Evolutionary conservation across 2,888 invertebrate genomes (phyloP), one percentile per base, ranked within the genome.

Genomic region (Malachius bipustulatus): DNA sequence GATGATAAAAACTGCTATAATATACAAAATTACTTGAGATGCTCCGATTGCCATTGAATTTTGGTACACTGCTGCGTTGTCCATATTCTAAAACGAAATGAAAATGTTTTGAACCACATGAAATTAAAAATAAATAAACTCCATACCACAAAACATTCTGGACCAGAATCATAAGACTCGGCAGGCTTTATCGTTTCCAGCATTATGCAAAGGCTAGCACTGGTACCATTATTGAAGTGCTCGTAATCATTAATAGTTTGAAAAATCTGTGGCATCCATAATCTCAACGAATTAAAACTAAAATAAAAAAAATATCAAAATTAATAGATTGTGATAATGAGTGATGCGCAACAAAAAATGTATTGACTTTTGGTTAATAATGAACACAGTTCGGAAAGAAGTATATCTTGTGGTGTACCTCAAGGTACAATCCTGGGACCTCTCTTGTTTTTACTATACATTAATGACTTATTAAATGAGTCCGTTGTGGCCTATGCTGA

Each of bases 221-320:
- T 49, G 35, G 55, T 51, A 9, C 49, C 45, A 36, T 56, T 51
- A 33, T 59, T 45, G 14, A 45, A 40, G 14, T 39, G 39, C 39
- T 55, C 45, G 40, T 60, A 62, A 38, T 62, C 60, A 39, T 57
- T 59, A 32, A 80, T 75, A 56, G 81, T 78, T 34, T 81, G 75
- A 45, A 88, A 87, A 11, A 90, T 66, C 55, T 88, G 85, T 0
- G 89, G 89, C 46, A 88, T 70, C 88, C 89, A 90, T 19, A 89
- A 68, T 10, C 87, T 77, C 26, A 89, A 65, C 0, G 87, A 84
- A 53, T 88, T 88, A 44, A 81, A 44, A 27, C 63, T 62, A 19
- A n/a, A 8, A 19, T 19, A 37, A 40, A 54, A 48, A 19, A 65
- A 65, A 39, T 65, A 62, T 16, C 14, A 31, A 8, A 9, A 6